Evolutionary conservation across 2,113 vertebrate species (phyloP).

Genomic region (Gobio gobio): DNA sequence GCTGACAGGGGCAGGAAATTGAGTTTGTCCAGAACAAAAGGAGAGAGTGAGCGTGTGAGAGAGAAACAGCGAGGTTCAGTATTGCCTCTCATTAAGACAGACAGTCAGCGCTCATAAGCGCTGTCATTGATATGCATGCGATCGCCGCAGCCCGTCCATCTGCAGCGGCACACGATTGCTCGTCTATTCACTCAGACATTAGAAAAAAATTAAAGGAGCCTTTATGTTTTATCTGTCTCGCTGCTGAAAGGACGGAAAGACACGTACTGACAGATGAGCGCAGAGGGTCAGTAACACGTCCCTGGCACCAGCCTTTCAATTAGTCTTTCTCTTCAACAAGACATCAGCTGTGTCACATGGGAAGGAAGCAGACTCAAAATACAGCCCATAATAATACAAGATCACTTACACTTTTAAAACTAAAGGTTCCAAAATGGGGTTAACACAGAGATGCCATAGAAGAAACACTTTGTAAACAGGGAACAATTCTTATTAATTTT

Average conservation of each 20-base stretch:
- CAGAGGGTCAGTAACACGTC: conserved; percentile 30
- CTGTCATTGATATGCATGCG: conserved; percentile 37
- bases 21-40: conserved; percentile 45
- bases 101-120: conserved; percentile 34
- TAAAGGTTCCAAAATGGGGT: no score
- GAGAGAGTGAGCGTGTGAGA: background rate
- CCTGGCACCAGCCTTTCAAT: conserved; percentile 17
- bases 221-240: conserved; percentile 27
- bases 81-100: conserved; percentile 32
- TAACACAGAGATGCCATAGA: no score
- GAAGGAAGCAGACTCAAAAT: background rate
- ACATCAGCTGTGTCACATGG: background rate
- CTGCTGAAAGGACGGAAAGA: conserved; percentile 23
- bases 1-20: conserved; percentile 42
- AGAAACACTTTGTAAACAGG: background rate
- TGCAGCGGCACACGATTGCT: conserved; percentile 17
- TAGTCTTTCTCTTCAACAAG: conserved; percentile 40
- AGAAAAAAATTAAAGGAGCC: conserved; percentile 32
- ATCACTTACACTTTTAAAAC: background rate
- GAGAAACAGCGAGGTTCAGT: background rate
- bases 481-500: background rate
- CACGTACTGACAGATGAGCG: background rate
- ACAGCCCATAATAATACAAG: background rate
- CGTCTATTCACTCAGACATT: background rate
- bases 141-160: conserved; percentile 25